Evolutionary conservation across 2,113 vertebrate species (phyloP).

Genomic region (Periophthalmus modestus): DNA sequence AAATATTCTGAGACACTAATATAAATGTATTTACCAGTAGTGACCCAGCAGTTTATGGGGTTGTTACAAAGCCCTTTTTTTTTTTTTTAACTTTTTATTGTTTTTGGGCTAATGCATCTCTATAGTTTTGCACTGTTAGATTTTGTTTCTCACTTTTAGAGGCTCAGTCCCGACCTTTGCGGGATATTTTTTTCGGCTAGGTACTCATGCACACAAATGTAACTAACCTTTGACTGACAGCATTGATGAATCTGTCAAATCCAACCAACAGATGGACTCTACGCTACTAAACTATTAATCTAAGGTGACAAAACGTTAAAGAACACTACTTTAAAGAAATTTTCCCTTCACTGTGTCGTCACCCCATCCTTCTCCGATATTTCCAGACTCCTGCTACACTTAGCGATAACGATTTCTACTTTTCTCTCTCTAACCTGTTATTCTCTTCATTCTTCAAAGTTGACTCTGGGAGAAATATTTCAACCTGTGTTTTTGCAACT

Average conservation of each 20-base stretch:
- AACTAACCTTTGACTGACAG: too few relatives aligned
- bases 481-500: background rate
- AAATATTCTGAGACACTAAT: too few relatives aligned
- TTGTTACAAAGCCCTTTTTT: too few relatives aligned
- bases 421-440: background rate
- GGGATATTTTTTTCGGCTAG: too few relatives aligned
- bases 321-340: background rate
- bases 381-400: background rate
- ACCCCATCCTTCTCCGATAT: background rate
- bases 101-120: too few relatives aligned
- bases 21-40: too few relatives aligned
- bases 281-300: background rate
- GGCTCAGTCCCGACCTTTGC: too few relatives aligned
- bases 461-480: constrained; percentile 1
- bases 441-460: constrained; percentile 3
- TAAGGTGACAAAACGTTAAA: background rate
- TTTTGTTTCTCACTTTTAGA: too few relatives aligned
- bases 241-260: background rate
- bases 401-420: background rate
- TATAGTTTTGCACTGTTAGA: too few relatives aligned
- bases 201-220: too few relatives aligned
- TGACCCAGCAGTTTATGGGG: too few relatives aligned
- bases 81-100: too few relatives aligned
- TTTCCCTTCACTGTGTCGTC: background rate
- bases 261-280: background rate